Evolutionary conservation across 1,140 invertebrate genomes (phyloP).

Genomic region (Trichonephila clavata): DNA sequence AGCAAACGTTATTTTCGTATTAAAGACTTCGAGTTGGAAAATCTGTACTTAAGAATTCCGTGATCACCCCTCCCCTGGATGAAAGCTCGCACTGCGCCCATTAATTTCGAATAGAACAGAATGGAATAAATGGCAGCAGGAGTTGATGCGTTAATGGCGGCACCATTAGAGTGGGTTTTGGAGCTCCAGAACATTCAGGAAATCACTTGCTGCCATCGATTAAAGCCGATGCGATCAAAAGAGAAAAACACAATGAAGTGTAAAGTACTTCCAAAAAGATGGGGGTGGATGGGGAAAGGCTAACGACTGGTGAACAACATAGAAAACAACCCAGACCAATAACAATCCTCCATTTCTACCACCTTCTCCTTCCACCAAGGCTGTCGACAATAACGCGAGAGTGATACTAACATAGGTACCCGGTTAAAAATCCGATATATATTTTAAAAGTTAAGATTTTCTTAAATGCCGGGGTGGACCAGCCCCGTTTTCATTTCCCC

Average conservation of each 20-base stretch:
- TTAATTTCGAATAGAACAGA: conserved; percentile 72
- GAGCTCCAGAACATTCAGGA: conserved; percentile 48
- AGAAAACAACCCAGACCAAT: conserved; percentile 72
- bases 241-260: conserved; percentile 74
- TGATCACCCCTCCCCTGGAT: background rate
- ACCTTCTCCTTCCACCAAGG: background rate
- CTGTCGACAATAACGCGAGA: conserved; percentile 33
- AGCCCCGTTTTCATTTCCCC: background rate
- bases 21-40: conserved; percentile 49
- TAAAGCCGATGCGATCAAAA: conserved; percentile 72
- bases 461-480: conserved; percentile 52
- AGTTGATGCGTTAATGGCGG: conserved; percentile 67
- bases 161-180: conserved; percentile 68
- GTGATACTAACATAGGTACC: conserved; percentile 58
- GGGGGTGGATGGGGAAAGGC: background rate
- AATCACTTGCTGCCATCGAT: conserved; percentile 58
- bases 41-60: conserved; percentile 70
- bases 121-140: conserved; percentile 45
- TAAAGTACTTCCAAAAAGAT: conserved; percentile 62
- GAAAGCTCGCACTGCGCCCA: conserved; percentile 45
- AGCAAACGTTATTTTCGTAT: conserved; percentile 71
- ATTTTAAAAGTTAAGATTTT: conserved; percentile 76
- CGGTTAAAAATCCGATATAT: conserved; percentile 73
- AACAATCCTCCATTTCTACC: conserved; percentile 60
- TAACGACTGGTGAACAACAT: conserved; percentile 70